phyloP scores from a whole-genome alignment of 2,888 invertebrate species.

The Entomobrya proxima region DNA sequence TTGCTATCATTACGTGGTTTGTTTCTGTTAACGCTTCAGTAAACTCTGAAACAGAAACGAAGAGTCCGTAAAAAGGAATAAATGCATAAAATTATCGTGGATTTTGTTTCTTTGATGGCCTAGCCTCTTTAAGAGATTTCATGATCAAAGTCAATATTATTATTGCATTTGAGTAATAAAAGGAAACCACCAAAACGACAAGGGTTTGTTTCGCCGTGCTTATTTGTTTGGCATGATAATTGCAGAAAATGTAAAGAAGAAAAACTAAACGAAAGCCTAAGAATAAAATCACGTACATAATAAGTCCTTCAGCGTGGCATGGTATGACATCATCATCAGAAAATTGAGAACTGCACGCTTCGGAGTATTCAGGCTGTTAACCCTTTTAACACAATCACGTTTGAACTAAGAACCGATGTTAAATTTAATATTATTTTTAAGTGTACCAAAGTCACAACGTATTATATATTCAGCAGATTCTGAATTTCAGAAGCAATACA shows the following conservation, averaged over 20 bases:
- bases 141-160: constrained; percentile 20
- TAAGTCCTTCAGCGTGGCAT: no score
- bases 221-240: neutral
- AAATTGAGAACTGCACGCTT: no score
- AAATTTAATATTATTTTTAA: neutral
- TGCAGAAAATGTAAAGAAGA: no score
- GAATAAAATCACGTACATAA: no score
- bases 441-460: neutral
- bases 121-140: neutral
- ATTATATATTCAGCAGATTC: no score
- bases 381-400: neutral
- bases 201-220: neutral
- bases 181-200: constrained; percentile 19
- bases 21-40: neutral
- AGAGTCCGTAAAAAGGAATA: neutral
- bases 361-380: neutral
- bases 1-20: neutral
- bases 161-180: neutral
- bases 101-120: neutral
- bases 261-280: no score
- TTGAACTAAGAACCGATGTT: neutral
- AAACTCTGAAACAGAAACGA: neutral
- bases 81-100: neutral
- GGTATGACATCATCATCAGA: no score
- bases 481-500: neutral